A percentile compares a stretch with the other conserved stretches of the same genome.
These are phyloP conservation scores for Caenorhabditis sp. DNA, from an alignment of 2,888 invertebrate genomes.

Conservation along the genomic window DNA sequence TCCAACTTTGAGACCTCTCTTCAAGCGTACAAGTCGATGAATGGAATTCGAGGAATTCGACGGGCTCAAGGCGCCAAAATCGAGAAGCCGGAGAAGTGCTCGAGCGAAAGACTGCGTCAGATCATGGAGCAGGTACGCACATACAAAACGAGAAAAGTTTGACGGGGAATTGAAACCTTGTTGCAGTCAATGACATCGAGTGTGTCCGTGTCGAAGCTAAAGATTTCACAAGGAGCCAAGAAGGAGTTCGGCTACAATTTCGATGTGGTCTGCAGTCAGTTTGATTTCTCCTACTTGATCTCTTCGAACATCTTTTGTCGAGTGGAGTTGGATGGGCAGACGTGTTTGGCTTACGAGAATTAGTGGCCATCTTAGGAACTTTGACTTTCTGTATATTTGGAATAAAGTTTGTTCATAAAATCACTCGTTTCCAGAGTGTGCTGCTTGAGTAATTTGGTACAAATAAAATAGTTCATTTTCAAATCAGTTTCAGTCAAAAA, in stretches of 20 bases:
- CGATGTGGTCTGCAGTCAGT: conserved; percentile 69
- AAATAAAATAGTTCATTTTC: not conserved
- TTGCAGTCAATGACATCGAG: conserved; percentile 56
- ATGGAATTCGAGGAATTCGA: conserved; percentile 32
- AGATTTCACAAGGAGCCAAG: conserved; percentile 66
- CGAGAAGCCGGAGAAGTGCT: conserved; percentile 56
- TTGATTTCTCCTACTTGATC: conserved; percentile 66
- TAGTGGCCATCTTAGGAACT: not conserved
- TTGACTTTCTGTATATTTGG: conserved; percentile 9
- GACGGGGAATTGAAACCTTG: not conserved
- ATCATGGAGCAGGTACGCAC: conserved; percentile 51
- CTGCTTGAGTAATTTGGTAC: too few relatives aligned
- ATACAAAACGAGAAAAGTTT: not conserved
- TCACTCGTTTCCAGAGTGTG: too few relatives aligned
- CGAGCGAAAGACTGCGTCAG: conserved; percentile 38
- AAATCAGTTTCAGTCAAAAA: conserved; percentile 11
- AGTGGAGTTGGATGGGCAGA: conserved; percentile 55
- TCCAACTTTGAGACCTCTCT: conserved; percentile 56
- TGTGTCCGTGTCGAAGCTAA: conserved; percentile 59
- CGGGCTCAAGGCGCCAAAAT: conserved; percentile 42
- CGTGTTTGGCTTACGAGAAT: conserved; percentile 69
- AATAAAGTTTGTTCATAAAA: not conserved
- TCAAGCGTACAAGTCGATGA: conserved; percentile 56
- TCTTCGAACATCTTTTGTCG: conserved; percentile 68
- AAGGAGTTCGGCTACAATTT: conserved; percentile 71